Evolutionary conservation across 2,797 vertebrate genomes (phyloP), one percentile per base, ranked within the genome.

Genomic region (Pitangus sulphuratus): DNA sequence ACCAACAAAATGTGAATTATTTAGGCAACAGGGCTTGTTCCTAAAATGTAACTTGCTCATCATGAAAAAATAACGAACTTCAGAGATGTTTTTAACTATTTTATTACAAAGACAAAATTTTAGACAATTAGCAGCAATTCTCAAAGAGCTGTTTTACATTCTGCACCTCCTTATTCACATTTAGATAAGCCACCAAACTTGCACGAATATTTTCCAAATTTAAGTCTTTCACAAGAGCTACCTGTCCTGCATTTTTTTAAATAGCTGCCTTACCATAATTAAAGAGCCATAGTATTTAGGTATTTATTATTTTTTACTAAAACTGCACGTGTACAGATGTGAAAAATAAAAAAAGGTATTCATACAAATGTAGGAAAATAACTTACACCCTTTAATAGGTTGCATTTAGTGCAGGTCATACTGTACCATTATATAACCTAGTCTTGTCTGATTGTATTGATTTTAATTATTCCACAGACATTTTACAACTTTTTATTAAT

Each of bases 401-500:
- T 75, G 53, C 50, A 89, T 94, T 89, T 91, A 90, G 61, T 84
- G 94, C 91, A 88, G 26, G 85, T 84, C 91, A 95, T 92, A 91
- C 92, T 76, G 87, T 84, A 86, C 33, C 37, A 87, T 56, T 35
- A 47, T 69, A 96, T 96, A 96, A 90, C 21, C 47, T 14, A 78
- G 35, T 56, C 51, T 62, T 56, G 42, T 72, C 84, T 93, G 60
- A 94, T 65, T 91, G 31, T 31, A 86, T 61, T 87, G 92, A 66
- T 93, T 72, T 75, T 65, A 96, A 92, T 95, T 96, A 97, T 96
- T 94, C 88, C 77, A 94, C 35, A 96, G 85, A 95, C n/a, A 79
- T 85, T 77, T 81, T 62, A 93, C 96, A 94, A 58, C 51, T 96
- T 91, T 93, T 95, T 87, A 97, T 95, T 92, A 97, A 97, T 95